phyloP scores from a whole-genome alignment of 2,113 vertebrate species.

The Bungarus multicinctus region DNA sequence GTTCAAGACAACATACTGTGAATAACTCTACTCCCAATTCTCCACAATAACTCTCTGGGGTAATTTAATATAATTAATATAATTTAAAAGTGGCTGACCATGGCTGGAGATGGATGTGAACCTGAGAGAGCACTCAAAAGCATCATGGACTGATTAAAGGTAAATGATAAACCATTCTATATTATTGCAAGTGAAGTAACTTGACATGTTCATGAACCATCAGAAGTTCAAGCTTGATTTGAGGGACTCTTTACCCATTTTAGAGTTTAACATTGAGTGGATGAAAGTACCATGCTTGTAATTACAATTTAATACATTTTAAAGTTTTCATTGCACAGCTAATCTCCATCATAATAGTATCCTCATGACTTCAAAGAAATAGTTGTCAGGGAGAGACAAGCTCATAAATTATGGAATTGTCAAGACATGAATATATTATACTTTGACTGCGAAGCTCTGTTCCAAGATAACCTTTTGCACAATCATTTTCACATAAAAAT shows the following conservation, averaged over 20 bases:
- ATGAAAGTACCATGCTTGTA: background rate
- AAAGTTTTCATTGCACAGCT: background rate
- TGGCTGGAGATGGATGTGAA: background rate
- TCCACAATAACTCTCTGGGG: background rate
- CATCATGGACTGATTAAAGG: background rate
- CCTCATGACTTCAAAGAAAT: background rate
- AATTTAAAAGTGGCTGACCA: background rate
- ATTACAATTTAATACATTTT: background rate
- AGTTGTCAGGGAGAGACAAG: background rate
- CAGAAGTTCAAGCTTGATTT: background rate
- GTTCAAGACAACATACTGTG: background rate
- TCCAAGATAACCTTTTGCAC: background rate
- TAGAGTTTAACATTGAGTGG: background rate
- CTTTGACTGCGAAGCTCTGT: background rate
- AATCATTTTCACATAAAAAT: background rate
- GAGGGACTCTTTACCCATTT: background rate
- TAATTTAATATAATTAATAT: background rate
- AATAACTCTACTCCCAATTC: background rate
- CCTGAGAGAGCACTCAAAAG: background rate
- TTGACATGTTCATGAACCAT: background rate
- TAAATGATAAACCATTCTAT: background rate
- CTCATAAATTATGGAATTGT: background rate
- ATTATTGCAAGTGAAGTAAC: background rate
- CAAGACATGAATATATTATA: background rate
- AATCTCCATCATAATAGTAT: background rate